Percentiles rank a stretch among this genome's conserved stretches.
Evolutionary conservation across 1,140 invertebrate species (phyloP).

Genomic region (Lordiphosa stackelbergi): DNA sequence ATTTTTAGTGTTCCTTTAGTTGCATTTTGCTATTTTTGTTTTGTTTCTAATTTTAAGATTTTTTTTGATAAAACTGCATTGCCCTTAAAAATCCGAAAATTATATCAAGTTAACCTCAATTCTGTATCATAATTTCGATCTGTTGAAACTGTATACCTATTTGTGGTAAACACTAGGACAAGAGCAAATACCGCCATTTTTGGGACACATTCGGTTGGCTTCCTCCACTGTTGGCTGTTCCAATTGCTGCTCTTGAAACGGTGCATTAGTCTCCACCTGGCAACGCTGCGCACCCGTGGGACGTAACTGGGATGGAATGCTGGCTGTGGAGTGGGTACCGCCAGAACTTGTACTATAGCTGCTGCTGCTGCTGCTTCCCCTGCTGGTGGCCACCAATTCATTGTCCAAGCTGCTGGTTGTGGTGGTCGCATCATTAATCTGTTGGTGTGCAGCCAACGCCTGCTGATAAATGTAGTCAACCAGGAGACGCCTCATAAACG

Average conservation of each 20-base stretch:
- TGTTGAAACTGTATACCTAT: background rate
- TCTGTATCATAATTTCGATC: background rate
- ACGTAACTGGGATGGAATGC: too few species aligned
- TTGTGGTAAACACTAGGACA: background rate
- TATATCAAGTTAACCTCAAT: background rate
- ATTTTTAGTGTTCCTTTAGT: too few species aligned
- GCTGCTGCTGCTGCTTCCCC: background rate
- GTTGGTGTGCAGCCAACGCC: background rate
- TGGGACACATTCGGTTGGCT: too few species aligned
- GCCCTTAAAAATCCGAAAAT: background rate
- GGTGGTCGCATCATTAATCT: background rate
- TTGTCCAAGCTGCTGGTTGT: background rate
- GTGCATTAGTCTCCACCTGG: background rate
- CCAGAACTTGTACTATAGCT: background rate
- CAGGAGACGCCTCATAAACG: constrained; percentile 5
- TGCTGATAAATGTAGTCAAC: constrained; percentile 8
- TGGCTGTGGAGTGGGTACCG: background rate
- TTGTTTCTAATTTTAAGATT: too few species aligned
- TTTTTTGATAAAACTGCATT: background rate
- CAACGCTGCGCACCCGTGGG: background rate
- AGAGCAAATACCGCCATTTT: background rate
- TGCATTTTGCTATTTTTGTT: too few species aligned
- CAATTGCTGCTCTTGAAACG: background rate
- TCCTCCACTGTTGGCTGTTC: too few species aligned
- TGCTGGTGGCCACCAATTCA: background rate